phyloP scores from a whole-genome alignment of 2,113 vertebrate genomes.

The Mungos mungo region DNA sequence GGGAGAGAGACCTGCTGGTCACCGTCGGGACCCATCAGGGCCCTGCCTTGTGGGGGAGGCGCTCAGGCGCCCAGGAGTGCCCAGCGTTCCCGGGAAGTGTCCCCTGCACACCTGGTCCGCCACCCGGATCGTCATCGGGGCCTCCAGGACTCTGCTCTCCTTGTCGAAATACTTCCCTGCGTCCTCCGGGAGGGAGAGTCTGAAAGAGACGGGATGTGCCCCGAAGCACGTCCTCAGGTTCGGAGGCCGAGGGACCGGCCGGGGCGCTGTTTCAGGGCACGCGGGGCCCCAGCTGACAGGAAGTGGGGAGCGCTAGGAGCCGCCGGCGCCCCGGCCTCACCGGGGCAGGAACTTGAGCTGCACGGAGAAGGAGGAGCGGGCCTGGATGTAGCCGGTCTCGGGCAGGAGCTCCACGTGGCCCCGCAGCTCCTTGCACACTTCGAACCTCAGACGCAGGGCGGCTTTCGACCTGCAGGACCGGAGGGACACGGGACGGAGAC shows the following conservation, averaged over 20 bases:
- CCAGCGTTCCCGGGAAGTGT: fast-evolving
- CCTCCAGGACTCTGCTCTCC: conserved; percentile 91
- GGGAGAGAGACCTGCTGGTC: fast-evolving
- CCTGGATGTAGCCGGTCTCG: conserved; percentile 89
- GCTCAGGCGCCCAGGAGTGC: background rate
- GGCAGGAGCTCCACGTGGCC: conserved; percentile 93
- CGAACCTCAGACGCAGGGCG: conserved; percentile 88
- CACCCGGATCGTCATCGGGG: conserved; percentile 87
- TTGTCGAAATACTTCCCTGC: conserved; percentile 88
- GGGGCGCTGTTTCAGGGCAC: fast-evolving
- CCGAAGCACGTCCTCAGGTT: background rate
- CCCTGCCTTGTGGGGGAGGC: background rate
- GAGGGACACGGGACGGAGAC: fast-evolving
- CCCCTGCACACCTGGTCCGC: conserved; percentile 88
- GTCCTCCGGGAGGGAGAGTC: conserved; percentile 88
- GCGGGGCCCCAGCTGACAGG: fast-evolving
- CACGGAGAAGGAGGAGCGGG: conserved; percentile 87
- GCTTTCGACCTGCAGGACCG: conserved; percentile 86
- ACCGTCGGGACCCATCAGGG: background rate
- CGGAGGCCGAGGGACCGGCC: background rate
- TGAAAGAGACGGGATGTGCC: conserved; percentile 70
- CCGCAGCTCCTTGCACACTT: conserved; percentile 90
- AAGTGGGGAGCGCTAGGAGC: fast-evolving
- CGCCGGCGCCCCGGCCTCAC: conserved; percentile 77
- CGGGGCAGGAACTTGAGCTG: conserved; percentile 94